Evolutionary conservation across 2,113 vertebrate species (phyloP).

Genomic region (Canis aureus): DNA sequence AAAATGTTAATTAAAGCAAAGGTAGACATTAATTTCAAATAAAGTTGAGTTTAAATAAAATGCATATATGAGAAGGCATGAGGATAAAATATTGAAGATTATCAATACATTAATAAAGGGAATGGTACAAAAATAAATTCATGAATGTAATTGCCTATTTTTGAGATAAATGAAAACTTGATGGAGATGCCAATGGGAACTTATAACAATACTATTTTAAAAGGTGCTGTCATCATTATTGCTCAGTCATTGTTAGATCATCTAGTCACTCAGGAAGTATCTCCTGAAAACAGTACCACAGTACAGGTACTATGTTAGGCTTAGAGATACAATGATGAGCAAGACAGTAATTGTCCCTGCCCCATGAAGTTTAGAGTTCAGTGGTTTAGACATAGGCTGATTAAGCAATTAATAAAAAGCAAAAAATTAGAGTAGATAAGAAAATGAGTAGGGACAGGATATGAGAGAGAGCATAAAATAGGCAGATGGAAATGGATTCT

Average conservation of each 20-base stretch:
- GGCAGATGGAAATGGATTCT: background rate
- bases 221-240: background rate
- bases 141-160: background rate
- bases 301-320: background rate
- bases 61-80: background rate
- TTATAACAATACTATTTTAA: background rate
- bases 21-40: conserved; percentile 9
- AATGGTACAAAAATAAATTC: background rate
- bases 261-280: background rate
- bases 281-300: background rate
- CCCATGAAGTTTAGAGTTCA: background rate
- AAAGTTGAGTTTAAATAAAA: background rate
- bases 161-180: background rate
- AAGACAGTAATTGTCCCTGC: background rate
- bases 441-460: background rate
- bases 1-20: background rate
- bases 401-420: background rate
- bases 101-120: background rate
- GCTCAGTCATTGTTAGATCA: background rate
- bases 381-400: background rate
- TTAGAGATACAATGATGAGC: background rate
- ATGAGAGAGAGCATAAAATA: background rate
- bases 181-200: background rate
- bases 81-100: background rate
- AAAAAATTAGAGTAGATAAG: background rate